These are phyloP conservation scores for Drosophila aff. DNA, from an alignment of 1,140 invertebrate species.

Conservation along the genomic window DNA sequence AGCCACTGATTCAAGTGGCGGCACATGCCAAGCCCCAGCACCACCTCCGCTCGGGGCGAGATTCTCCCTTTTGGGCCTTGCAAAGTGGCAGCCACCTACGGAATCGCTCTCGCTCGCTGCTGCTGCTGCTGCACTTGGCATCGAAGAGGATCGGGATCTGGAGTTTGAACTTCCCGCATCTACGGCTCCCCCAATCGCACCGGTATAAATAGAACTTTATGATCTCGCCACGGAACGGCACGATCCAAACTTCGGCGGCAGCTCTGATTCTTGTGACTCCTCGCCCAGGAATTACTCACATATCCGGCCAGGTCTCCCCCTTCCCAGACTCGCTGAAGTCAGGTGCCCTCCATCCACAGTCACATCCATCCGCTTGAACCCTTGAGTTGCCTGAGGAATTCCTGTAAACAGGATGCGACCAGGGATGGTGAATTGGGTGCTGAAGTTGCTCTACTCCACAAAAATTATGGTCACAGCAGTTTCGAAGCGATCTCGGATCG, in stretches of 20 bases:
- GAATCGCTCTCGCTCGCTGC: constrained; percentile 42
- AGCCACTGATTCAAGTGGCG: constrained; percentile 68
- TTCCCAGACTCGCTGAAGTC: constrained; percentile 7
- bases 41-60: neutral
- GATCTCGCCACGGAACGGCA: constrained; percentile 63
- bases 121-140: constrained; percentile 56
- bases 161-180: constrained; percentile 51
- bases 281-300: constrained; percentile 65
- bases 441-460: constrained; percentile 26
- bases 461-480: constrained; percentile 39
- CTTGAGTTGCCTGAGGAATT: constrained; percentile 41
- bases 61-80: constrained; percentile 27
- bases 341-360: constrained; percentile 16
- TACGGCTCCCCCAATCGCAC: constrained; percentile 48
- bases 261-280: constrained; percentile 35
- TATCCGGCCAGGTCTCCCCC: constrained; percentile 59
- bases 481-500: constrained; percentile 4
- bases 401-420: constrained; percentile 72
- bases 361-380: constrained; percentile 26
- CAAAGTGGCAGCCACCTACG: constrained; percentile 77
- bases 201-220: constrained; percentile 79
- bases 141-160: constrained; percentile 39
- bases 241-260: constrained; percentile 48
- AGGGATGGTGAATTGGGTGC: constrained; percentile 53
- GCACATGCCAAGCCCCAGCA: constrained; percentile 62